These are phyloP conservation scores for Aythya baeri DNA, from an alignment of 2,113 vertebrate species.

Conservation along the genomic window DNA sequence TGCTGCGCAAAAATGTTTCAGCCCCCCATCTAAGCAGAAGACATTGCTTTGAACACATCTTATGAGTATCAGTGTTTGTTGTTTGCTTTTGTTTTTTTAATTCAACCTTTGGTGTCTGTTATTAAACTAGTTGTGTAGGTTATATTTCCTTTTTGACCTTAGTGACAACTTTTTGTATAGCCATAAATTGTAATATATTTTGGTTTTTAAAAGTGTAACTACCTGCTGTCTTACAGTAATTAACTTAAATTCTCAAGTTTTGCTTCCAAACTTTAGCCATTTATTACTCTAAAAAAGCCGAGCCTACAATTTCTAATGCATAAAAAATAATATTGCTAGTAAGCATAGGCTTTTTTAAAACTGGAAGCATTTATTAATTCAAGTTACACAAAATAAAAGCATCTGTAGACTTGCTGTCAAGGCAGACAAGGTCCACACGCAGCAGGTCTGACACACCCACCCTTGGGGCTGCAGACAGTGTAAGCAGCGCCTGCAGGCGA, in stretches of 20 bases:
- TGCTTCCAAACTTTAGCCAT: not conserved
- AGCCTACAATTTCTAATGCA: not conserved
- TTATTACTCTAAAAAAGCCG: not conserved
- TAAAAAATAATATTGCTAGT: not conserved
- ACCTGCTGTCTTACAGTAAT: not conserved
- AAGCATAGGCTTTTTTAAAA: not conserved
- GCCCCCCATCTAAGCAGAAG: not conserved
- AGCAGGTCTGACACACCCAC: not conserved
- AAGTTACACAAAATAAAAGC: not conserved
- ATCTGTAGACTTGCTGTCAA: not conserved
- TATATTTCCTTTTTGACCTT: not conserved
- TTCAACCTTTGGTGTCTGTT: not conserved
- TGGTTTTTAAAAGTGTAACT: no score
- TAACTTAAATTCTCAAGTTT: not conserved
- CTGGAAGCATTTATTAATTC: conserved; percentile 26
- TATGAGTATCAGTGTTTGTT: not conserved
- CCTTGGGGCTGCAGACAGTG: not conserved
- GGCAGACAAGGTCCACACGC: not conserved
- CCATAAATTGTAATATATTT: no score
- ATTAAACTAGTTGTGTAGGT: not conserved
- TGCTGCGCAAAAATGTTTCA: not conserved
- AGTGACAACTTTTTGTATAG: not conserved
- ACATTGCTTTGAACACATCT: not conserved
- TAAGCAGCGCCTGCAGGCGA: not conserved
- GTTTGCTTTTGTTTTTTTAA: not conserved